phyloP scores from a whole-genome alignment of 2,888 invertebrate genomes.

The Strigamia transsilvanica region DNA sequence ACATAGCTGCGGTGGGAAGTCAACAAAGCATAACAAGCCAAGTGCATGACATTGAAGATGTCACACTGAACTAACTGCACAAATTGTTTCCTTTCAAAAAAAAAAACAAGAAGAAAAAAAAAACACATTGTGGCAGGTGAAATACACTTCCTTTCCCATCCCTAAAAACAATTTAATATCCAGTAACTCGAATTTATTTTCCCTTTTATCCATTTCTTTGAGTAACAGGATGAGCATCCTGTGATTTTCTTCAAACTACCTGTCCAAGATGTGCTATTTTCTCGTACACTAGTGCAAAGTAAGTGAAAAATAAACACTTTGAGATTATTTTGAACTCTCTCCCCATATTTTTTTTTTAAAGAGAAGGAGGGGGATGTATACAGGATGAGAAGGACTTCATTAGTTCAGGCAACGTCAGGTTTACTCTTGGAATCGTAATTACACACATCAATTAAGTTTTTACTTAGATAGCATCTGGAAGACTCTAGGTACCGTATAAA shows the following conservation, averaged over 20 bases:
- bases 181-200: not conserved
- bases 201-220: slow-evolving; percentile 1
- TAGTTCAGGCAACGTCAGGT: slow-evolving; percentile 28
- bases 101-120: not conserved
- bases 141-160: slow-evolving; percentile 22
- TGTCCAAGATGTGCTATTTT: slow-evolving; percentile 47
- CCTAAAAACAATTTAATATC: not conserved
- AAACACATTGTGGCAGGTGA: not conserved
- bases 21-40: not conserved
- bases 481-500: slow-evolving; percentile 34
- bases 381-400: slow-evolving; percentile 19
- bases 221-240: slow-evolving; percentile 33
- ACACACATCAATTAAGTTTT: slow-evolving; percentile 24
- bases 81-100: slow-evolving; percentile 13
- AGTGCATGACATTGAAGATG: slow-evolving; percentile 24
- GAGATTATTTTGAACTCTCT: not conserved
- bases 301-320: slow-evolving; percentile 1
- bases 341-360: not conserved
- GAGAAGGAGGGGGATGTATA: not conserved
- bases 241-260: slow-evolving; percentile 41
- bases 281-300: slow-evolving; percentile 29
- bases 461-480: slow-evolving; percentile 21
- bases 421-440: slow-evolving; percentile 24
- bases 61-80: slow-evolving; percentile 26
- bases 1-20: not conserved